phyloP scores from a whole-genome alignment of 2,888 invertebrate genomes.

The Phaedon cochleariae region DNA sequence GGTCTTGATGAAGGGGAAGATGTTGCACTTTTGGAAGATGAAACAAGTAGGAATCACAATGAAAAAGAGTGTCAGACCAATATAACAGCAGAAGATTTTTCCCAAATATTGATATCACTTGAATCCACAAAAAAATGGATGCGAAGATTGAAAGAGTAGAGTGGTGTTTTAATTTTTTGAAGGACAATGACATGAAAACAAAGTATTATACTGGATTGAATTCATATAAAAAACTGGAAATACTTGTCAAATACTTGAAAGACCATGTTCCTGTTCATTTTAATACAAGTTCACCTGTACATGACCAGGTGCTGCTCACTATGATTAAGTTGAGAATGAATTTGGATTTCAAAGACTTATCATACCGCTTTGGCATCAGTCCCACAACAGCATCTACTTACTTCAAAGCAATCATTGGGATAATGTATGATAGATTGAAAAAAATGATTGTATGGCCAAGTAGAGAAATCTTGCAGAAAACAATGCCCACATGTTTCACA shows the following conservation, averaged over 20 bases:
- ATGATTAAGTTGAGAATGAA: slow-evolving; percentile 23
- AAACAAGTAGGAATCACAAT: no score
- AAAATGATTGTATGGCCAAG: slow-evolving; percentile 27
- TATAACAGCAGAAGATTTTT: background rate
- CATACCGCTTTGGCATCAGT: slow-evolving; percentile 8
- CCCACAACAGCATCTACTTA: slow-evolving; percentile 2
- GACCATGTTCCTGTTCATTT: background rate
- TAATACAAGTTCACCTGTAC: slow-evolving; percentile 5
- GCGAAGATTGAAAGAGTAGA: background rate
- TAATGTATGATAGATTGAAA: slow-evolving; percentile 20
- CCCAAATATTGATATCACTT: background rate
- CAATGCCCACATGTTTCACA: no score
- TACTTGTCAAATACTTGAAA: background rate
- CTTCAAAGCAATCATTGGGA: slow-evolving; percentile 1
- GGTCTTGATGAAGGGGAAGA: no score
- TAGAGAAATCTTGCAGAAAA: no score
- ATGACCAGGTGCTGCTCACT: slow-evolving; percentile 22
- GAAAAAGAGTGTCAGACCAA: background rate
- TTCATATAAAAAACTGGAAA: background rate
- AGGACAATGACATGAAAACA: slow-evolving; percentile 12
- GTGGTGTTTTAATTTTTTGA: slow-evolving; percentile 1
- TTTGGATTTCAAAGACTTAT: slow-evolving; percentile 25
- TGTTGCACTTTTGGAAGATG: no score
- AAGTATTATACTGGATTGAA: slow-evolving; percentile 21
- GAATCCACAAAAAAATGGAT: background rate